Conservation (phyloP, 64 coral and sea anemone genomes). For the Porites australiensis region DNA sequence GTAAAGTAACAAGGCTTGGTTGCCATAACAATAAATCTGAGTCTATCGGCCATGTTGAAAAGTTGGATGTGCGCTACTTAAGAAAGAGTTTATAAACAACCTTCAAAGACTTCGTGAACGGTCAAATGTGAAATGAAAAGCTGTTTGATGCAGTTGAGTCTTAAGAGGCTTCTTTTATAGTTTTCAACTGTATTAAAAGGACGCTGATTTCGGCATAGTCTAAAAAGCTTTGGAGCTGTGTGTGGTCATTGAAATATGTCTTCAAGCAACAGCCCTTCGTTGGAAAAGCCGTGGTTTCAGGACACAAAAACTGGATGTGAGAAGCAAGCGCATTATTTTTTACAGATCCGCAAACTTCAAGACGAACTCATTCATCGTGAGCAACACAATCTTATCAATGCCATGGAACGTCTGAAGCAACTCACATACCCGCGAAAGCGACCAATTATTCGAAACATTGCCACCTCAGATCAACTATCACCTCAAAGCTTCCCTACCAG, state of each 20-base stretch:
- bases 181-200: not conserved
- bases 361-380: conserved; percentile 86
- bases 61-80: not conserved
- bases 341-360: conserved; percentile 87
- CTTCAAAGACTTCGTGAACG: not conserved
- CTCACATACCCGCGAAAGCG: conserved; percentile 81
- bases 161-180: not conserved
- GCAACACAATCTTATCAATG: conserved; percentile 92
- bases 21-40: conserved; percentile 29
- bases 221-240: not conserved
- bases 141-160: not conserved
- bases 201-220: not conserved
- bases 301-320: conserved; percentile 82
- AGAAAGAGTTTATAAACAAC: not conserved
- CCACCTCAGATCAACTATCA: not conserved
- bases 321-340: conserved; percentile 95
- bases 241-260: not conserved
- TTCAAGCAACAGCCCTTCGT: conserved; percentile 1
- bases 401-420: conserved; percentile 94
- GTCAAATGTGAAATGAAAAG: not conserved
- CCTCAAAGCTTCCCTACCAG: conserved; percentile 44
- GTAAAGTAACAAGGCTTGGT: not conserved
- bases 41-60: conserved; percentile 19
- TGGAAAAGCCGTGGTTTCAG: conserved; percentile 88
- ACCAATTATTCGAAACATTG: conserved; percentile 67